A percentile compares a stretch with the other conserved stretches of the same genome.
Evolutionary conservation across 2,888 invertebrate species (phyloP).

Genomic region (Melieria picta): DNA sequence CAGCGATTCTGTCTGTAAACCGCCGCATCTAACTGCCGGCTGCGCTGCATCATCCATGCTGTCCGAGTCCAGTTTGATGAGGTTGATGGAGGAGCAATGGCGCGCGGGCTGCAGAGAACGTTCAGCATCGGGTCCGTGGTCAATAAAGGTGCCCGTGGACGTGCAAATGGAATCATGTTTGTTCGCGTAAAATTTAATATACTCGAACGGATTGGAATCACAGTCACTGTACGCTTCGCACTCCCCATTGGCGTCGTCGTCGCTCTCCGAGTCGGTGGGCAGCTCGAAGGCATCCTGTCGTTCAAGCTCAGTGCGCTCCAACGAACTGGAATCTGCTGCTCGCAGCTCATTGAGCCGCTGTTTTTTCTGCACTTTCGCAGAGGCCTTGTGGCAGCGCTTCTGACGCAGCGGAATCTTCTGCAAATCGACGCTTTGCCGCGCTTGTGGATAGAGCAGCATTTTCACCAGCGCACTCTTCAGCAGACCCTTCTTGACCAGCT

Average conservation of each 20-base stretch:
- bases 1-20: slow-evolving; percentile 59
- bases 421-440: slow-evolving; percentile 69
- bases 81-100: slow-evolving; percentile 59
- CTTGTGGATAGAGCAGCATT: slow-evolving; percentile 76
- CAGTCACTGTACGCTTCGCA: slow-evolving; percentile 65
- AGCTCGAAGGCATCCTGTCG: slow-evolving; percentile 71
- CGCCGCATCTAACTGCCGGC: slow-evolving; percentile 36
- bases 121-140: slow-evolving; percentile 61
- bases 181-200: slow-evolving; percentile 74
- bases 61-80: slow-evolving; percentile 57
- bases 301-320: slow-evolving; percentile 61
- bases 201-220: slow-evolving; percentile 73
- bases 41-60: slow-evolving; percentile 44
- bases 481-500: slow-evolving; percentile 77
- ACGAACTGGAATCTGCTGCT: slow-evolving; percentile 38
- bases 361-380: slow-evolving; percentile 56
- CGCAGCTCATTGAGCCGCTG: slow-evolving; percentile 26
- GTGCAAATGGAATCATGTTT: slow-evolving; percentile 57
- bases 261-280: slow-evolving; percentile 66
- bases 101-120: slow-evolving; percentile 41
- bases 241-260: slow-evolving; percentile 53
- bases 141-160: slow-evolving; percentile 68
- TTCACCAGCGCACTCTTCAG: slow-evolving; percentile 79
- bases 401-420: slow-evolving; percentile 69
- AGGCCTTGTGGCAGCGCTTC: slow-evolving; percentile 61